Evolutionary conservation across 2,888 invertebrate species (phyloP).

Genomic region (Yponomeuta evonymella): DNA sequence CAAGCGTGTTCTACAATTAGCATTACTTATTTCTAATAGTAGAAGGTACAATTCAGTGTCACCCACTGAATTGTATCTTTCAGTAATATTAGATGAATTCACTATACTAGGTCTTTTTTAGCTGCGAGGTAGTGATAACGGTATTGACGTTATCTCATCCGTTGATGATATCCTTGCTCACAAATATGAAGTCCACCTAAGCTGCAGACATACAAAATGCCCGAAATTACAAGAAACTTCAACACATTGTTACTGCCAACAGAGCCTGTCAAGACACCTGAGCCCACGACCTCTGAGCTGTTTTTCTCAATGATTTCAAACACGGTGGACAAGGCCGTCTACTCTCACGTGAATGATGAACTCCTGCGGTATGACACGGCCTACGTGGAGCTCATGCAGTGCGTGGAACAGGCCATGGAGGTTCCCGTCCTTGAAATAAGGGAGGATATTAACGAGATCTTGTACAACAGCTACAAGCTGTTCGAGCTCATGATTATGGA

Average conservation of each 20-base stretch:
- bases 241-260: conserved; percentile 17
- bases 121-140: too few relatives aligned
- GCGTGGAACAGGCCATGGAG: conserved; percentile 63
- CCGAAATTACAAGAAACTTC: too few relatives aligned
- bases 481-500: conserved; percentile 52
- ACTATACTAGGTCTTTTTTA: too few relatives aligned
- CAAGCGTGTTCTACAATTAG: too few relatives aligned
- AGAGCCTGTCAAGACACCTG: conserved; percentile 53
- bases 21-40: too few relatives aligned
- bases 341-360: conserved; percentile 40
- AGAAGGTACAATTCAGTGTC: too few relatives aligned
- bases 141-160: too few relatives aligned
- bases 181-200: too few relatives aligned
- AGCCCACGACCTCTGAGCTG: conserved; percentile 47
- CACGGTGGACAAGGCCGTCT: conserved; percentile 58
- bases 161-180: too few relatives aligned
- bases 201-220: too few relatives aligned
- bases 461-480: conserved; percentile 41
- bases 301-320: conserved; percentile 43
- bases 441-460: conserved; percentile 47
- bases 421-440: conserved; percentile 53
- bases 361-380: conserved; percentile 53
- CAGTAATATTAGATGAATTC: too few relatives aligned
- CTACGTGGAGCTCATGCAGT: conserved; percentile 50
- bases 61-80: too few relatives aligned